Base-by-base conservation (phyloP, 2,888 invertebrate species). In the Steinernema hermaphroditum region DNA sequence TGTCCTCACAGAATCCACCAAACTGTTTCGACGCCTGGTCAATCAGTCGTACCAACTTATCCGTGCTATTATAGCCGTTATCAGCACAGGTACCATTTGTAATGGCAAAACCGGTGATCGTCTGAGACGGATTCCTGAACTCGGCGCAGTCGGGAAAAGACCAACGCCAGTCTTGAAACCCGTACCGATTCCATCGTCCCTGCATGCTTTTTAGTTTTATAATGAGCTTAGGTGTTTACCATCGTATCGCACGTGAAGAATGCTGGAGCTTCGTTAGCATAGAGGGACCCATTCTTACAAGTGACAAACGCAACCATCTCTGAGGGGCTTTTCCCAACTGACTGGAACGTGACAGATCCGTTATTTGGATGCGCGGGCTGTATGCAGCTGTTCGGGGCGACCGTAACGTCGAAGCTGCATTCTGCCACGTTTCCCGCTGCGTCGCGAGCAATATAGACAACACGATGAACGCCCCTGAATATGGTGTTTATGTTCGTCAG, bases 361-460 rank as follows among this genome's bases (percentile, higher is more conserved):
- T 62, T 32, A 6, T 29, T 27, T 29, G 62, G 62, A 8, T 29
- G 12, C 4, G 1, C 62, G 16, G 32, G 62, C 32, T 62, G 27
- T 8, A 27, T 16, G 19, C 62, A 62, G 32, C 27, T 16, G 34
- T 32, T 62, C 1, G 62, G 62, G 2, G 62, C 22, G 9, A 62
- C 62, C 2, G 62, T 62, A n/a, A 62, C 62, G 32, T 62, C 62
- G 54, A 76, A 76, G 62, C 34, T 74, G 57, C 76, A 76, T 1
- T 73, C 70, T 1, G 73, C 77, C 54, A 77, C 44, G 70, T 78
- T 78, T 14, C 72, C 70, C n/a, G 41, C 37, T 14, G 50, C 41
- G 43, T 78, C 79, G 22, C 37, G 71, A 2, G 78, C 78, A 49
- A 75, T 49, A 50, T 62, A 62, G 16, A 62, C 62, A 12, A 62